phyloP scores from a whole-genome alignment of 2,113 vertebrate genomes.

The Smithornis capensis region DNA sequence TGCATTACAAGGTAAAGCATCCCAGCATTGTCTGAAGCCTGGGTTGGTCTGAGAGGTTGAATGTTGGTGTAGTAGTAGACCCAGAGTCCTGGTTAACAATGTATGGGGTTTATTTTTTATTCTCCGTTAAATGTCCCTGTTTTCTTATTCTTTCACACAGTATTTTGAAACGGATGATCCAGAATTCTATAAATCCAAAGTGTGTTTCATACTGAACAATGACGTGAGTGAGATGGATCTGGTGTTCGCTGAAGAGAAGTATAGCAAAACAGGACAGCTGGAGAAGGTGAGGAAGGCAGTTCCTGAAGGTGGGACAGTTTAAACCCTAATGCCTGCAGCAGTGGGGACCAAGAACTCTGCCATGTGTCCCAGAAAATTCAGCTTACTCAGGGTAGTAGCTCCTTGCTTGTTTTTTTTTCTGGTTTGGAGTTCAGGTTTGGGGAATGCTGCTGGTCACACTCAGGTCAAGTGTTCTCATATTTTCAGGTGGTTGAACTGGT shows the following conservation, averaged over 20 bases:
- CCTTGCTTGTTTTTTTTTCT: not conserved
- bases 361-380: not conserved
- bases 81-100: not conserved
- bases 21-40: not conserved
- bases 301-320: not conserved
- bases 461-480: not conserved
- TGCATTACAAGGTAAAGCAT: constrained; percentile 94
- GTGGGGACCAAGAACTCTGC: not conserved
- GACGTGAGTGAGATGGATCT: constrained; percentile 98
- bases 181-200: constrained; percentile 99
- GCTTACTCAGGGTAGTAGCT: not conserved
- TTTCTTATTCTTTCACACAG: constrained; percentile 68
- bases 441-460: not conserved
- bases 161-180: constrained; percentile 98
- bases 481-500: constrained; percentile 92
- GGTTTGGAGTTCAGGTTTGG: not conserved
- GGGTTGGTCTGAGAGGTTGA: not conserved
- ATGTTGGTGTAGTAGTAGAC: not conserved
- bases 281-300: constrained; percentile 86
- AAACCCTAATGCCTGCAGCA: not conserved
- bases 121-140: not conserved
- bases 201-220: constrained; percentile 97
- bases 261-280: constrained; percentile 91
- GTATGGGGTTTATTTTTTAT: not conserved
- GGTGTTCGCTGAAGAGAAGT: constrained; percentile 97